phyloP scores from a whole-genome alignment of 2,888 invertebrate species.

The Theretra japonica region DNA sequence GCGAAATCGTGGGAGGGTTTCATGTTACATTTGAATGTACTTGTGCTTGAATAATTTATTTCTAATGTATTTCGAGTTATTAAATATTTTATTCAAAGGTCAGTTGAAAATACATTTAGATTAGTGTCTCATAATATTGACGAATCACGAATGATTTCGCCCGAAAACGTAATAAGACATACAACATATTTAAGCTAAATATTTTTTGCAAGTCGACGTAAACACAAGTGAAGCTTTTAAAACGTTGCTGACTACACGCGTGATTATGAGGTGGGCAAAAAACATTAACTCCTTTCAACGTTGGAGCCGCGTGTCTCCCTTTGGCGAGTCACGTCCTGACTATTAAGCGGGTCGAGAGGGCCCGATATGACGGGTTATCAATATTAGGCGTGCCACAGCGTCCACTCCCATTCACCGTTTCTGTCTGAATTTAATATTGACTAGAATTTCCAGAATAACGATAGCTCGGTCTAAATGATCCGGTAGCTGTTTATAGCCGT shows the following conservation, averaged over 20 bases:
- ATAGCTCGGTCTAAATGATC: neutral
- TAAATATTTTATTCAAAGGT: too few relatives aligned
- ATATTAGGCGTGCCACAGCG: constrained; percentile 40
- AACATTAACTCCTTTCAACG: constrained; percentile 45
- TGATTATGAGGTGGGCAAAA: constrained; percentile 36
- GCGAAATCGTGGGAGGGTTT: neutral
- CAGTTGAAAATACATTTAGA: too few relatives aligned
- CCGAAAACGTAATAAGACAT: too few relatives aligned
- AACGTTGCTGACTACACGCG: constrained; percentile 28
- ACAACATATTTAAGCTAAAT: neutral
- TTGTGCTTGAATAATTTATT: neutral
- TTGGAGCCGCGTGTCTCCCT: constrained; percentile 33
- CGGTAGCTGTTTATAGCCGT: neutral
- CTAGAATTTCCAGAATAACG: neutral
- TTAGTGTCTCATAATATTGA: too few relatives aligned
- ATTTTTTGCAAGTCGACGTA: neutral
- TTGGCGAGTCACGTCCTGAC: constrained; percentile 54
- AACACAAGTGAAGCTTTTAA: neutral
- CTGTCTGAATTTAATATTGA: constrained; percentile 12
- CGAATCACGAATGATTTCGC: too few relatives aligned
- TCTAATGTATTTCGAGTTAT: too few relatives aligned
- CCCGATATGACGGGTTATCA: constrained; percentile 53
- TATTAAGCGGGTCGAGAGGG: constrained; percentile 53
- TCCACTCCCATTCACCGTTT: neutral
- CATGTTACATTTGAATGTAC: neutral